Percentiles rank a stretch among this genome's conserved stretches.
Evolutionary conservation across 1,140 invertebrate genomes (phyloP).

Genomic region (Meloidogyne floridensis): DNA sequence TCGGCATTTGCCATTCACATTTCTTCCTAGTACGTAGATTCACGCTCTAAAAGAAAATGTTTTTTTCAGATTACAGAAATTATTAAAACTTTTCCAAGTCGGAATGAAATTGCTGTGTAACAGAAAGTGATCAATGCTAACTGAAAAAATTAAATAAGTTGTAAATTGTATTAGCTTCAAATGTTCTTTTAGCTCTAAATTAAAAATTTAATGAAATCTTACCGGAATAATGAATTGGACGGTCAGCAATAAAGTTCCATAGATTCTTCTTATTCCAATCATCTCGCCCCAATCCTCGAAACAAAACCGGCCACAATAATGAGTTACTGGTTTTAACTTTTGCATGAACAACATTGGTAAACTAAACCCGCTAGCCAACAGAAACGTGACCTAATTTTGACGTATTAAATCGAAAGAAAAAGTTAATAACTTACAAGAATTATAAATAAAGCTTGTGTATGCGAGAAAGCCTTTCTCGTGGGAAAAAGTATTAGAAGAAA

Average conservation of each 20-base stretch:
- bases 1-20: conserved; percentile 51
- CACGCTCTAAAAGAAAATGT: conserved; percentile 46
- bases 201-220: background rate
- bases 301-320: conserved; percentile 60
- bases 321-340: conserved; percentile 45
- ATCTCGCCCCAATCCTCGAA: conserved; percentile 56
- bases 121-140: conserved; percentile 59
- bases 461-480: conserved; percentile 61
- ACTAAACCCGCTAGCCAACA: conserved; percentile 50
- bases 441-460: conserved; percentile 55
- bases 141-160: conserved; percentile 12
- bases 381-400: conserved; percentile 50
- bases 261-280: conserved; percentile 50
- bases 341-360: conserved; percentile 59
- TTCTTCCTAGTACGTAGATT: conserved; percentile 56
- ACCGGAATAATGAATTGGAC: conserved; percentile 62
- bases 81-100: conserved; percentile 49
- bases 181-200: background rate
- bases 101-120: conserved; percentile 61
- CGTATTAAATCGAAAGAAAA: background rate
- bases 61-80: background rate
- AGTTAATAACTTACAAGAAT: conserved; percentile 46
- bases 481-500: conserved; percentile 63
- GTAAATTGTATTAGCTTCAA: too few species aligned
- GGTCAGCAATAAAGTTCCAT: conserved; percentile 54